A percentile compares a stretch with the other conserved stretches of the same genome.
Conservation (phyloP, 2,113 vertebrate genomes). For the Anguilla rostrata region DNA sequence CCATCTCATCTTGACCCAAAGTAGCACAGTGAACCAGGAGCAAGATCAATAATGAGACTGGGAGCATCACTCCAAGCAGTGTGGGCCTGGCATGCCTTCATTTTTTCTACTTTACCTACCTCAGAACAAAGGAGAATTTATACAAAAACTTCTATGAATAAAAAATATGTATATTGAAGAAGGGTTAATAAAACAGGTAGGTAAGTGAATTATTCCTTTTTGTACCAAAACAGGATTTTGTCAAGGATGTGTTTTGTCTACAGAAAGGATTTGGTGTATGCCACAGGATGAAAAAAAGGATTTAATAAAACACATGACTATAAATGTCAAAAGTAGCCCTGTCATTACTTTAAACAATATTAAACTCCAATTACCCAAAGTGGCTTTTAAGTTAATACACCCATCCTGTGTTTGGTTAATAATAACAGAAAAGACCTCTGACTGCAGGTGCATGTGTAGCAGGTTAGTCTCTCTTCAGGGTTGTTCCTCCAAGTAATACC, state of each 20-base stretch:
- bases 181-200: background rate
- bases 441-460: background rate
- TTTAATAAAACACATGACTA: background rate
- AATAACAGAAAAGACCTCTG: background rate
- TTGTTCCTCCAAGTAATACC: background rate
- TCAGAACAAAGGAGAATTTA: too few relatives aligned
- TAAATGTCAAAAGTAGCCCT: background rate
- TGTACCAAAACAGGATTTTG: constrained; percentile 4
- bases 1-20: background rate
- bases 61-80: background rate
- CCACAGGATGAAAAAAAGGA: background rate
- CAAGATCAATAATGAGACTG: background rate
- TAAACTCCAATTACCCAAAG: background rate
- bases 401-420: background rate
- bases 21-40: background rate
- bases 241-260: background rate
- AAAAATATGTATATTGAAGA: background rate
- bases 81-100: background rate
- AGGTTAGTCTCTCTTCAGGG: background rate
- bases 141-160: too few relatives aligned
- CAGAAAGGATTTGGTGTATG: constrained; percentile 1
- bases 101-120: background rate
- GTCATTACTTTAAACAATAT: background rate
- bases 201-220: background rate
- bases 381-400: background rate